Evolutionary conservation across 2,888 invertebrate genomes (phyloP).

Genomic region (Drosophila kuntzei): DNA sequence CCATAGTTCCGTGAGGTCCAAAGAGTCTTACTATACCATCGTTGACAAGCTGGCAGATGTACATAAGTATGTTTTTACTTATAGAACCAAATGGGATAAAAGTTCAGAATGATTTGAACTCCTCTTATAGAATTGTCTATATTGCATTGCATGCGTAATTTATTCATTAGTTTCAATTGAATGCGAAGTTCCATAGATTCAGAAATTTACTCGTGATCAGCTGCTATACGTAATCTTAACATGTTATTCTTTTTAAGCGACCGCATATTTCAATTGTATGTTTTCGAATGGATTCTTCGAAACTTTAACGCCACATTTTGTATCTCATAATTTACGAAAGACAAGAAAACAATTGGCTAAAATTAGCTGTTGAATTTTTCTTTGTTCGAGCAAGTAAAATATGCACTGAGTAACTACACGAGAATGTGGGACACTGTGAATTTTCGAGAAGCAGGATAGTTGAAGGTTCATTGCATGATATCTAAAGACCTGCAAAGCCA

Average conservation of each 20-base stretch:
- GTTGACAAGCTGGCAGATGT: background rate
- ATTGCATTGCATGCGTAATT: conserved; percentile 56
- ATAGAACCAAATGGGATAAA: conserved; percentile 77
- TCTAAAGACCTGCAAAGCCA: conserved; percentile 23
- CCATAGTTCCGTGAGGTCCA: background rate
- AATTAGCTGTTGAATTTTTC: conserved; percentile 39
- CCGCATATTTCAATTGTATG: background rate
- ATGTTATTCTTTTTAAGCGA: background rate
- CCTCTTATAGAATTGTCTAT: conserved; percentile 54
- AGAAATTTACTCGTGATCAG: background rate
- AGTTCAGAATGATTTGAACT: conserved; percentile 88
- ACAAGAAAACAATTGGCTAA: conserved; percentile 46
- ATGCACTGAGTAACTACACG: background rate
- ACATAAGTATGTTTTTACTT: background rate
- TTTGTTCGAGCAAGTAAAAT: conserved; percentile 14
- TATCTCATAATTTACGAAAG: conserved; percentile 42
- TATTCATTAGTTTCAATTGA: conserved; percentile 75
- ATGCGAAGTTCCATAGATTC: conserved; percentile 40
- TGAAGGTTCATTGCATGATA: conserved; percentile 10
- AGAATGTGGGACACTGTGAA: conserved; percentile 10
- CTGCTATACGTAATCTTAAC: background rate
- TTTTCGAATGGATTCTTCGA: conserved; percentile 21
- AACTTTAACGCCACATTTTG: conserved; percentile 26
- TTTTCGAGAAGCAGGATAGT: conserved; percentile 5
- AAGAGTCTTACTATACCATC: background rate